Percentiles rank a stretch among this genome's conserved stretches.
Conservation (phyloP, 1,140 invertebrate species). For the Lycorma delicatula region DNA sequence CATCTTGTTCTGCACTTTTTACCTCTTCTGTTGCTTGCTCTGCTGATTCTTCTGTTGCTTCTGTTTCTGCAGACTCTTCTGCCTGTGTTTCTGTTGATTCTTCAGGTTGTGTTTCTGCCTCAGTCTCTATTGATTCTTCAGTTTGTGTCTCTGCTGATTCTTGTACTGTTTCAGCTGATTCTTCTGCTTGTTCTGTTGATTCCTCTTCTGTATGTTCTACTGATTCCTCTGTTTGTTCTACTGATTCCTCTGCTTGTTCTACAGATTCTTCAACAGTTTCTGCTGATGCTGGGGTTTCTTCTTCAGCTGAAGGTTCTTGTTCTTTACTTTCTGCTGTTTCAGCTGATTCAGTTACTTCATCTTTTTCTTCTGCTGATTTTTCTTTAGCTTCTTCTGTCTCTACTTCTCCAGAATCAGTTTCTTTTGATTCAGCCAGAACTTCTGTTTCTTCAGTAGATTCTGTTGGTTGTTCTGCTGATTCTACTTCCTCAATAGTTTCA, state of each 20-base stretch:
- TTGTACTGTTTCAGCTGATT: slow-evolving; percentile 12
- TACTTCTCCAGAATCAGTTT: slow-evolving; percentile 12
- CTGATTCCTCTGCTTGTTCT: slow-evolving; percentile 17
- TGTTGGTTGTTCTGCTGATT: slow-evolving; percentile 8
- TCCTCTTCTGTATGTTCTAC: slow-evolving; percentile 36
- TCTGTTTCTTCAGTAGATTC: background rate
- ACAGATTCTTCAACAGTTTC: slow-evolving; percentile 17
- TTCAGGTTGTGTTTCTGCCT: slow-evolving; percentile 5
- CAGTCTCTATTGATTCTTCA: background rate
- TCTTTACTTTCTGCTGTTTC: background rate
- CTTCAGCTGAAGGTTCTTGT: slow-evolving; percentile 1
- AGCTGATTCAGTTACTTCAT: background rate
- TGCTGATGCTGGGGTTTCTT: slow-evolving; percentile 15
- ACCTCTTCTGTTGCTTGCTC: slow-evolving; percentile 1
- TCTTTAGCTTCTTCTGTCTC: background rate
- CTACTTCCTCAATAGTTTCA: slow-evolving; percentile 11
- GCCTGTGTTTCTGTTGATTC: slow-evolving; percentile 15
- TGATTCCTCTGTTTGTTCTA: slow-evolving; percentile 23
- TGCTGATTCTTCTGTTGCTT: slow-evolving; percentile 11
- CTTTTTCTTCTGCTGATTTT: background rate
- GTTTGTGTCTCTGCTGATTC: slow-evolving; percentile 12
- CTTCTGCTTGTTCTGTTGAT: slow-evolving; percentile 11
- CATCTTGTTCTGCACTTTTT: slow-evolving; percentile 18
- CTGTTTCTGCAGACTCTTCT: slow-evolving; percentile 15
- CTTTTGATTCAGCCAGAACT: slow-evolving; percentile 12